Conservation (phyloP, 2,797 vertebrate species). For the Mycteria americana region DNA sequence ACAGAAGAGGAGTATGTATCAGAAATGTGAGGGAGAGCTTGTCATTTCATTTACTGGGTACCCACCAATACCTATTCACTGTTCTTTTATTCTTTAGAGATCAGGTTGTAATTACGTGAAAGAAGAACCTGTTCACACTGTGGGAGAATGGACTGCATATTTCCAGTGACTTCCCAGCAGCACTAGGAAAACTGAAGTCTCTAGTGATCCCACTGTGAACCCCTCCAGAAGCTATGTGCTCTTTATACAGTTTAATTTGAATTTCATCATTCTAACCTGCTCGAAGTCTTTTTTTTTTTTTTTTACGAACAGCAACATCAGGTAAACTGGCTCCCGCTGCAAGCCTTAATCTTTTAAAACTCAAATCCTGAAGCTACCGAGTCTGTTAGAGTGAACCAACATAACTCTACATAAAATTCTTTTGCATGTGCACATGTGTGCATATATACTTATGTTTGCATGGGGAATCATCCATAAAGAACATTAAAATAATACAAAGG, state of each 20-base stretch:
- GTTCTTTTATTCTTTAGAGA: not conserved
- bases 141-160: not conserved
- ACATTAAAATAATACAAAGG: not conserved
- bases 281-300: not conserved
- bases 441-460: not conserved
- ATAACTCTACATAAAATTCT: not conserved
- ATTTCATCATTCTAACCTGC: not conserved
- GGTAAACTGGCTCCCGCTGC: not conserved
- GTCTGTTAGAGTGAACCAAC: not conserved
- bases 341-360: not conserved
- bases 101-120: not conserved
- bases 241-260: not conserved
- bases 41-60: not conserved
- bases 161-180: not conserved
- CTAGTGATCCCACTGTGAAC: not conserved
- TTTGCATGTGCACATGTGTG: not conserved
- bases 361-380: not conserved
- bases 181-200: not conserved
- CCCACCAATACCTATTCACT: not conserved
- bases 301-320: not conserved
- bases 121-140: not conserved
- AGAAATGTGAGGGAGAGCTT: not conserved
- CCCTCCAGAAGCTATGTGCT: not conserved
- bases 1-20: not conserved
- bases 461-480: not conserved